Percentiles rank a stretch among this genome's conserved stretches.
Conservation (phyloP, 1,140 invertebrate genomes). For the Oreohelix idahoensis region DNA sequence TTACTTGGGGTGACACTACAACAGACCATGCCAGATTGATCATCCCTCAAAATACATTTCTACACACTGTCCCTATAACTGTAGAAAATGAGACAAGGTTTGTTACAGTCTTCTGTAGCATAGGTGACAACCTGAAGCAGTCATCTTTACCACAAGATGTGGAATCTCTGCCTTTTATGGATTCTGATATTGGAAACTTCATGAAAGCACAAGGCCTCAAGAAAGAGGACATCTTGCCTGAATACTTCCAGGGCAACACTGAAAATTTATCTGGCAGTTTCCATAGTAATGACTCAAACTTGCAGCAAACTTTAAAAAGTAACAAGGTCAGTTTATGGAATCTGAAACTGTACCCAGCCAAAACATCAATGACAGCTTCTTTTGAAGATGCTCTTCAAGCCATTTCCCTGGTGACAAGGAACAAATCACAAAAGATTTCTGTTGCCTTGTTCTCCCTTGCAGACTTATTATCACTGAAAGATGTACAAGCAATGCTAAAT, state of each 20-base stretch:
- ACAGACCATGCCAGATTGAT: slow-evolving; percentile 22
- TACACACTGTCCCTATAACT: slow-evolving; percentile 71
- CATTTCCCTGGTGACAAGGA: slow-evolving; percentile 38
- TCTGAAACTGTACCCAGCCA: slow-evolving; percentile 68
- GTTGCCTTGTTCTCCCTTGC: slow-evolving; percentile 56
- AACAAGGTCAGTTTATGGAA: slow-evolving; percentile 66
- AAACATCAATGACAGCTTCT: slow-evolving; percentile 64
- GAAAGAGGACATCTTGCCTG: slow-evolving; percentile 18
- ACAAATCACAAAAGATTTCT: slow-evolving; percentile 32
- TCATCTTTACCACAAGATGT: slow-evolving; percentile 36
- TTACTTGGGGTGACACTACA: neutral
- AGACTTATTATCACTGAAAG: slow-evolving; percentile 57
- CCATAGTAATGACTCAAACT: neutral
- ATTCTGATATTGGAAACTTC: slow-evolving; percentile 54
- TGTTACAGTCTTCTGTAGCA: slow-evolving; percentile 71
- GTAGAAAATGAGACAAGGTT: slow-evolving; percentile 52
- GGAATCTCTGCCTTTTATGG: slow-evolving; percentile 55
- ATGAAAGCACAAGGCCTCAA: slow-evolving; percentile 33
- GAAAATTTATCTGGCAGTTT: neutral
- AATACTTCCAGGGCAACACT: slow-evolving; percentile 20
- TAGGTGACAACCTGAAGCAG: slow-evolving; percentile 73
- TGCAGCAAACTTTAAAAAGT: neutral
- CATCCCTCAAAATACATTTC: slow-evolving; percentile 68
- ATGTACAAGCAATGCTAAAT: slow-evolving; percentile 62
- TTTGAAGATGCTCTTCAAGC: slow-evolving; percentile 57